Conservation (phyloP, 2,797 vertebrate species). For the Gymnoscopelus braueri region DNA sequence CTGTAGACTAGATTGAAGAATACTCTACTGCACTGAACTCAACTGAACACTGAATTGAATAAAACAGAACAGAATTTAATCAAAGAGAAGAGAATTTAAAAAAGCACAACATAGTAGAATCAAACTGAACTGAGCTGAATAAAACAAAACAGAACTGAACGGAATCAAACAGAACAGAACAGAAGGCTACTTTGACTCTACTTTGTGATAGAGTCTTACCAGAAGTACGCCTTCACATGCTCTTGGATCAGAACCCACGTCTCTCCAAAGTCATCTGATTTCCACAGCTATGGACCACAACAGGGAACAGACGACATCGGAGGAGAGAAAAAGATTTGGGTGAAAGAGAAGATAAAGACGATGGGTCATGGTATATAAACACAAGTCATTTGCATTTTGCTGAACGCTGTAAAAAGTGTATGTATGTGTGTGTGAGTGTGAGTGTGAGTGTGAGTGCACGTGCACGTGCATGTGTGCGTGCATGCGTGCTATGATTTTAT, state of each 20-base stretch:
- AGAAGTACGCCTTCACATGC: slow-evolving; percentile 95
- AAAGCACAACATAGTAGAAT: too few relatives aligned
- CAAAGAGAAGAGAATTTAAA: too few relatives aligned
- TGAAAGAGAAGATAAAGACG: slow-evolving; percentile 10
- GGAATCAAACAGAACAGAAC: background rate
- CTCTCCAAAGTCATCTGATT: slow-evolving; percentile 97
- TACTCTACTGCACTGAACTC: too few relatives aligned
- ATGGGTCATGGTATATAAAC: slow-evolving; percentile 61
- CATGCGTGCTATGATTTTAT: background rate
- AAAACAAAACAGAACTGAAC: background rate
- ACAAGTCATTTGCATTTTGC: slow-evolving; percentile 68
- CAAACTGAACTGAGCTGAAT: too few relatives aligned
- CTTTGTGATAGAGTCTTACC: slow-evolving; percentile 82
- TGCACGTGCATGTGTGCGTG: too few relatives aligned
- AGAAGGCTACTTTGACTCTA: background rate
- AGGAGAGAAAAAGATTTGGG: background rate
- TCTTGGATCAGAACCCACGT: slow-evolving; percentile 99
- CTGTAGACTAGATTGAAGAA: too few relatives aligned
- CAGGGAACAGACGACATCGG: slow-evolving; percentile 17
- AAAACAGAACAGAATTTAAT: too few relatives aligned
- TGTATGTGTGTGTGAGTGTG: background rate
- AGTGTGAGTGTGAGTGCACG: too few relatives aligned
- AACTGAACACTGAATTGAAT: too few relatives aligned
- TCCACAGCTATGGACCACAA: slow-evolving; percentile 88
- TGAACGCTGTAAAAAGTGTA: slow-evolving; percentile 29